Evolutionary conservation across 2,113 vertebrate species (phyloP).

Genomic region (Ptilorrhoa leucosticta): DNA sequence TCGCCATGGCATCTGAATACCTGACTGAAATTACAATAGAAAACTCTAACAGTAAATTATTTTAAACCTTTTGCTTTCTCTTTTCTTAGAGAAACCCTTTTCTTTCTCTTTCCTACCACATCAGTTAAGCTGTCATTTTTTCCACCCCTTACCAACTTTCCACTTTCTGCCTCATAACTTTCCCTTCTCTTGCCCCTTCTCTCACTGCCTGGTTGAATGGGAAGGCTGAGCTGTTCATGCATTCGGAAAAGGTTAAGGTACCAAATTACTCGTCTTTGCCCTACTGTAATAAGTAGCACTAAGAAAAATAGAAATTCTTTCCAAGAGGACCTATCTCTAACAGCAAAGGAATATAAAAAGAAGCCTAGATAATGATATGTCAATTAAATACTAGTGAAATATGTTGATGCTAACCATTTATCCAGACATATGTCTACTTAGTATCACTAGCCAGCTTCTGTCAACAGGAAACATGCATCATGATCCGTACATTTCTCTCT

Average conservation of each 20-base stretch:
- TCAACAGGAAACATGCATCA: neutral
- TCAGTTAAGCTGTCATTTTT: neutral
- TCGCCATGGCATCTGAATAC: constrained; percentile 14
- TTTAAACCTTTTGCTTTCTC: neutral
- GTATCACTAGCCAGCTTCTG: neutral
- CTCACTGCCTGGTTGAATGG: neutral
- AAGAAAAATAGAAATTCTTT: neutral
- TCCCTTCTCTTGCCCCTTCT: neutral
- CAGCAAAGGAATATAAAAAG: neutral
- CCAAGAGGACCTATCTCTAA: neutral
- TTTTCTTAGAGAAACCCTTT: neutral
- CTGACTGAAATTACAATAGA: neutral
- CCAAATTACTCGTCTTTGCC: constrained; percentile 15
- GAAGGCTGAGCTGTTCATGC: neutral
- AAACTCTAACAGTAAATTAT: neutral
- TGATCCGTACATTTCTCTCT: neutral
- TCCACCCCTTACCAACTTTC: neutral
- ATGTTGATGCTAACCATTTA: neutral
- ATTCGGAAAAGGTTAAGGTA: constrained; percentile 24
- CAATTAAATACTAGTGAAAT: neutral
- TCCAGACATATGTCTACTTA: neutral
- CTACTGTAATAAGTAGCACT: neutral
- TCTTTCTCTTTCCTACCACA: neutral
- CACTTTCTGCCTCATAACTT: constrained; percentile 6
- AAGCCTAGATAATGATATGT: neutral